These are phyloP conservation scores for Amphipyra tragopoginis DNA, from an alignment of 2,888 invertebrate species.

Conservation along the genomic window DNA sequence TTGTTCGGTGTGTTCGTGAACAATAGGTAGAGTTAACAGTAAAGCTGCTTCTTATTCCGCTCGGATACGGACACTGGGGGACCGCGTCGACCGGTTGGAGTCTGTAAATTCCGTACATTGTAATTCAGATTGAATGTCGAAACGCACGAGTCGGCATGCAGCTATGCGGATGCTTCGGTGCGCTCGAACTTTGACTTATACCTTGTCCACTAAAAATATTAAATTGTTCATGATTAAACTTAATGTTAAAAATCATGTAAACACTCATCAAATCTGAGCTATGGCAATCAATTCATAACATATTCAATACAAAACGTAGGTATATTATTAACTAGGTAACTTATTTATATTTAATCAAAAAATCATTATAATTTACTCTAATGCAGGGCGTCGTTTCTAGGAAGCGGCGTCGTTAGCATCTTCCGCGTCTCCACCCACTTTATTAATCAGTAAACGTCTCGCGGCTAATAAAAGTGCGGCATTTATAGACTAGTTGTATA, in stretches of 20 bases:
- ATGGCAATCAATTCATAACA: conserved; percentile 5
- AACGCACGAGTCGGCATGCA: conserved; percentile 86
- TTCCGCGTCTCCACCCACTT: conserved; percentile 86
- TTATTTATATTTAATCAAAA: conserved; percentile 39
- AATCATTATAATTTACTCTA: conserved; percentile 52
- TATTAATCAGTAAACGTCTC: conserved; percentile 88
- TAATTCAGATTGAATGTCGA: conserved; percentile 87
- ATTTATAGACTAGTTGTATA: conserved; percentile 86
- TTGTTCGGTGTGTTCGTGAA: conserved; percentile 84
- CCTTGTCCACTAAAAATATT: conserved; percentile 6
- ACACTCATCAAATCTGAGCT: background rate
- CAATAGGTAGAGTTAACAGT: conserved; percentile 85
- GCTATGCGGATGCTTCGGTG: conserved; percentile 78
- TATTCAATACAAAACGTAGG: conserved; percentile 1
- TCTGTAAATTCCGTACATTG: conserved; percentile 85
- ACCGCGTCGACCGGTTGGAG: conserved; percentile 67
- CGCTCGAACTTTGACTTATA: conserved; percentile 55
- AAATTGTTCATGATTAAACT: background rate
- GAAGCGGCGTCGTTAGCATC: conserved; percentile 79
- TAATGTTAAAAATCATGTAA: background rate
- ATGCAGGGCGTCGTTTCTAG: conserved; percentile 71
- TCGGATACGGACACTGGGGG: conserved; percentile 82
- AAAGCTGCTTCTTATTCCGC: conserved; percentile 88
- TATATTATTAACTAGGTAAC: conserved; percentile 38
- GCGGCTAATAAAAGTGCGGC: conserved; percentile 85